phyloP scores from a whole-genome alignment of 2,888 invertebrate species.

The Eristalis tenax region DNA sequence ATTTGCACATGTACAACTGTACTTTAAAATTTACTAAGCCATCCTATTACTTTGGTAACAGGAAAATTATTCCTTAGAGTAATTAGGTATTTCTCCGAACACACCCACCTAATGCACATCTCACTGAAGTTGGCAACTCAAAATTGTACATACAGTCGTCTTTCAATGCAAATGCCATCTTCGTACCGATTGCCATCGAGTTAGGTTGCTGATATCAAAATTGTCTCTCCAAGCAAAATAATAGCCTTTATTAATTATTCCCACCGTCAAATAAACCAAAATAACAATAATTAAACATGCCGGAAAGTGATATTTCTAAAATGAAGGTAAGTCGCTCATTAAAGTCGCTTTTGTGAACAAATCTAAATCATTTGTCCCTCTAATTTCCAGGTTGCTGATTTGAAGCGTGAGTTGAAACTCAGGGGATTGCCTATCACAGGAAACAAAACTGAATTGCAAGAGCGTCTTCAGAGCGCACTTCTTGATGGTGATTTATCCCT shows the following conservation, averaged over 20 bases:
- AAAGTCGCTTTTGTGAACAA: slow-evolving; percentile 11
- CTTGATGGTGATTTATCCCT: slow-evolving; percentile 79
- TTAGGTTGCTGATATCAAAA: slow-evolving; percentile 8
- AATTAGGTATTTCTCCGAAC: not conserved
- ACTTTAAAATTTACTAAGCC: not conserved
- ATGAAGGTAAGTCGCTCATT: slow-evolving; percentile 77
- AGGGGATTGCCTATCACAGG: slow-evolving; percentile 88
- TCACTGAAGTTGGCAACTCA: slow-evolving; percentile 11
- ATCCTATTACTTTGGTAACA: not conserved
- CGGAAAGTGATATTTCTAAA: slow-evolving; percentile 80
- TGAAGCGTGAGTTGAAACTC: slow-evolving; percentile 90
- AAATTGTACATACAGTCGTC: slow-evolving; percentile 1
- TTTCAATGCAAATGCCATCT: slow-evolving; percentile 40
- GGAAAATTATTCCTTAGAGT: not conserved
- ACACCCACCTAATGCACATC: not conserved
- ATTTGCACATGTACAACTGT: not conserved
- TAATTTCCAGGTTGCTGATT: slow-evolving; percentile 87
- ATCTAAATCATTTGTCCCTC: not conserved
- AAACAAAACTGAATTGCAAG: slow-evolving; percentile 91
- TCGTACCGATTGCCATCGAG: slow-evolving; percentile 11
- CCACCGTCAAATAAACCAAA: not conserved
- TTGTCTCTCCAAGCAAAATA: slow-evolving; percentile 14
- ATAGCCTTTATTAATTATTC: slow-evolving; percentile 14
- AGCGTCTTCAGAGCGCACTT: slow-evolving; percentile 87
- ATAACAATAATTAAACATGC: slow-evolving; percentile 74